Conservation (phyloP, 2,113 vertebrate species). For the Gopherus evgoodei region DNA sequence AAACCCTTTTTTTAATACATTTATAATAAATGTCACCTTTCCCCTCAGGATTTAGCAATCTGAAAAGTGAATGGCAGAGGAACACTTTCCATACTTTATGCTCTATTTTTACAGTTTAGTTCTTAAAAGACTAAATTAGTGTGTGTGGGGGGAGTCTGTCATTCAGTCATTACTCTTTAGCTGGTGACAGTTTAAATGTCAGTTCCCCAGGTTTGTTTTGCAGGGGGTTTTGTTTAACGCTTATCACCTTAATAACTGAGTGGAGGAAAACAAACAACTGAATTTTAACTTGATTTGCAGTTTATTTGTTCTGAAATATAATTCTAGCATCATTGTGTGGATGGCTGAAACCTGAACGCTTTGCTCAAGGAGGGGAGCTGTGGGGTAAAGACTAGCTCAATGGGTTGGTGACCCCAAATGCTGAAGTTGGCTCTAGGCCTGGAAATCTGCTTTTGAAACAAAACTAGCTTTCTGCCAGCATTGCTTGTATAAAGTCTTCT, state of each 20-base stretch:
- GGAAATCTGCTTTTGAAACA: not conserved
- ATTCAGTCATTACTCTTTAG: not conserved
- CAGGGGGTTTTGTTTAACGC: not conserved
- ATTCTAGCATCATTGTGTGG: not conserved
- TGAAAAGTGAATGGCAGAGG: not conserved
- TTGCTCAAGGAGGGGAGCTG: not conserved
- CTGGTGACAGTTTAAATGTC: not conserved
- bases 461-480: not conserved
- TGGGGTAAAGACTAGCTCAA: not conserved
- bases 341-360: not conserved
- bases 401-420: not conserved
- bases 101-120: not conserved
- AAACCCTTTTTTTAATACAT: not conserved
- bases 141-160: rapidly evolving
- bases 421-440: not conserved
- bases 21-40: not conserved
- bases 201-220: not conserved
- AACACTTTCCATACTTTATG: not conserved
- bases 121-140: not conserved
- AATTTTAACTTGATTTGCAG: not conserved
- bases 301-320: not conserved
- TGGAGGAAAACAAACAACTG: not conserved
- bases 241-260: not conserved
- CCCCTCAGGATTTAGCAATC: not conserved
- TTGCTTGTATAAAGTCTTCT: not conserved